These are phyloP conservation scores for Chiloscyllium plagiosum DNA, from an alignment of 2,113 vertebrate genomes.

Conservation along the genomic window DNA sequence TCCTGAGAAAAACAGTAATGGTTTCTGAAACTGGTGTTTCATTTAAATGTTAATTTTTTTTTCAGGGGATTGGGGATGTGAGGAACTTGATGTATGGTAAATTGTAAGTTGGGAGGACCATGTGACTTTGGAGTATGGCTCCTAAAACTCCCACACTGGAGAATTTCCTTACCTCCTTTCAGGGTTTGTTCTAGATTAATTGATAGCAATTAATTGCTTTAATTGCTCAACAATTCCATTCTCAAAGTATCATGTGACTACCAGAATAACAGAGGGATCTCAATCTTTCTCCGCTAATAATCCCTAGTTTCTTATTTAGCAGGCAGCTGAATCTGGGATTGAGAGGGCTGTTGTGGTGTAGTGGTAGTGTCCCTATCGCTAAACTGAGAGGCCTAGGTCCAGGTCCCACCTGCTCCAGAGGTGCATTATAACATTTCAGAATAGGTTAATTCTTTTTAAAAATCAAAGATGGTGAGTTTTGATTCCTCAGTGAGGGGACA, in stretches of 20 bases:
- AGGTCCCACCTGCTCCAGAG: no score
- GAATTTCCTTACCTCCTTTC: not conserved
- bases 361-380: no score
- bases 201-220: not conserved
- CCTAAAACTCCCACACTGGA: not conserved
- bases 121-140: not conserved
- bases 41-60: not conserved
- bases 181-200: not conserved
- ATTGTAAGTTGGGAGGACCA: not conserved
- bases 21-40: not conserved
- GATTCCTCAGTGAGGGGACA: not conserved
- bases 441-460: no score
- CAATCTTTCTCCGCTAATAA: not conserved
- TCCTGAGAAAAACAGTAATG: no score
- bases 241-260: not conserved
- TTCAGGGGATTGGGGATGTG: not conserved
- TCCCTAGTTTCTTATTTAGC: not conserved
- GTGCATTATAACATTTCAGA: no score
- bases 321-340: not conserved
- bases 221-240: not conserved
- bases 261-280: not conserved
- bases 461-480: not conserved
- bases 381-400: no score
- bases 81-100: no score
- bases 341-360: no score